Evolutionary conservation across 2,113 vertebrate species (phyloP).

Genomic region (Microcebus tavaratra): DNA sequence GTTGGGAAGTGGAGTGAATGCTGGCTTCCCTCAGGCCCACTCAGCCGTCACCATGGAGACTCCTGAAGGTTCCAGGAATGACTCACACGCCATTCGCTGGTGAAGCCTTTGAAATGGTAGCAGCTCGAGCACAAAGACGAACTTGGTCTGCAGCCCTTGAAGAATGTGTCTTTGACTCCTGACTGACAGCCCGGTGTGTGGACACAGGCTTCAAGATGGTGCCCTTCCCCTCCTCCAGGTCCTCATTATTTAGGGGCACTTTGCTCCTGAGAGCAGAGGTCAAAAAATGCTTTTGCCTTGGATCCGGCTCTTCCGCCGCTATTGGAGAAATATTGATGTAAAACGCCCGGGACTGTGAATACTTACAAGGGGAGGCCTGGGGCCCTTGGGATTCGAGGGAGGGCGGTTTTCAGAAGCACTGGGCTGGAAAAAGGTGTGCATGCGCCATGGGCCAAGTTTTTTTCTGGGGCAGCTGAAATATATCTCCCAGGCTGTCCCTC

Average conservation of each 20-base stretch:
- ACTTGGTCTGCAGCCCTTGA: constrained; percentile 59
- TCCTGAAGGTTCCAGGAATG: constrained; percentile 75
- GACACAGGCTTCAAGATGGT: no score
- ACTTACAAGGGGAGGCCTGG: neutral
- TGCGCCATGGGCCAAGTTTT: rapidly evolving
- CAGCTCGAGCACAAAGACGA: constrained; percentile 58
- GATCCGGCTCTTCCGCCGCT: neutral
- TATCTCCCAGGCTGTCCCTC: no score
- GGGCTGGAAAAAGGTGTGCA: neutral
- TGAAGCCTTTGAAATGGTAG: constrained; percentile 79
- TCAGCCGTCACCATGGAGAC: constrained; percentile 83
- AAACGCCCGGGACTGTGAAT: neutral
- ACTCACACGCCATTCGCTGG: constrained; percentile 70
- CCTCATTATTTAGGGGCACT: neutral
- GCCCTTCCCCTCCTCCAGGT: neutral
- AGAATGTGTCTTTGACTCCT: constrained; percentile 58
- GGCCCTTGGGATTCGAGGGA: neutral
- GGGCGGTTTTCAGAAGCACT: neutral
- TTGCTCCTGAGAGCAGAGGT: neutral
- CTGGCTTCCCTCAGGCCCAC: constrained; percentile 52
- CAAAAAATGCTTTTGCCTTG: neutral
- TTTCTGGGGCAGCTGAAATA: neutral
- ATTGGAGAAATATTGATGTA: neutral
- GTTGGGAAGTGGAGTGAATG: constrained; percentile 55
- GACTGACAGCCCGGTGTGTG: neutral